Conservation (phyloP, 2,888 invertebrate species). For the Trypoxylon attenuatum region DNA sequence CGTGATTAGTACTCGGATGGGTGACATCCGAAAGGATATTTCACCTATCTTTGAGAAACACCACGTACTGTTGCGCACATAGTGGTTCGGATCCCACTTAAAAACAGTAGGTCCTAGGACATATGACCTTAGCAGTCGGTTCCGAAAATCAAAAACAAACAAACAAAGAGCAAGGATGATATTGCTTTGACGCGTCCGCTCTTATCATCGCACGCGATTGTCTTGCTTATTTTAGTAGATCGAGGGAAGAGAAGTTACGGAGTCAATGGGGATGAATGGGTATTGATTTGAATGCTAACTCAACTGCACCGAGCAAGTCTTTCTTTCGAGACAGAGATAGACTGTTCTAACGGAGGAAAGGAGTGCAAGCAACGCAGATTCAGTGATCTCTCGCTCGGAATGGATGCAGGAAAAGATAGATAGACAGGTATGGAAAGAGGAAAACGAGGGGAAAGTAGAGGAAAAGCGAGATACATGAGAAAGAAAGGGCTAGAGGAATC, state of each 20-base stretch:
- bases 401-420: conserved; percentile 9
- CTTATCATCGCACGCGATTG: conserved; percentile 8
- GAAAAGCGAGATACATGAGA: conserved; percentile 13
- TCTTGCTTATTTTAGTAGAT: conserved; percentile 12
- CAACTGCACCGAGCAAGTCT: conserved; percentile 19
- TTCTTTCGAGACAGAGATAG: conserved; percentile 7
- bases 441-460: background rate
- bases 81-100: no score
- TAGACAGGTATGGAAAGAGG: conserved; percentile 6
- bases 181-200: background rate
- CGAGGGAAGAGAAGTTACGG: conserved; percentile 12
- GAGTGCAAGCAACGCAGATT: background rate
- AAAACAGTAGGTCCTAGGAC: no score
- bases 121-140: no score
- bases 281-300: conserved; percentile 56
- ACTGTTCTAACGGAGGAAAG: background rate
- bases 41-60: no score
- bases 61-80: no score
- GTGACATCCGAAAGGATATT: no score
- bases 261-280: conserved; percentile 34
- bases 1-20: no score
- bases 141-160: no score
- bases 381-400: no score
- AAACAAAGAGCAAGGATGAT: no score
- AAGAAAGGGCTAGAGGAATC: conserved; percentile 25